Evolutionary conservation across 1,140 invertebrate species (phyloP), one percentile per base, ranked within the genome.

Genomic region (Pissodes strobi): DNA sequence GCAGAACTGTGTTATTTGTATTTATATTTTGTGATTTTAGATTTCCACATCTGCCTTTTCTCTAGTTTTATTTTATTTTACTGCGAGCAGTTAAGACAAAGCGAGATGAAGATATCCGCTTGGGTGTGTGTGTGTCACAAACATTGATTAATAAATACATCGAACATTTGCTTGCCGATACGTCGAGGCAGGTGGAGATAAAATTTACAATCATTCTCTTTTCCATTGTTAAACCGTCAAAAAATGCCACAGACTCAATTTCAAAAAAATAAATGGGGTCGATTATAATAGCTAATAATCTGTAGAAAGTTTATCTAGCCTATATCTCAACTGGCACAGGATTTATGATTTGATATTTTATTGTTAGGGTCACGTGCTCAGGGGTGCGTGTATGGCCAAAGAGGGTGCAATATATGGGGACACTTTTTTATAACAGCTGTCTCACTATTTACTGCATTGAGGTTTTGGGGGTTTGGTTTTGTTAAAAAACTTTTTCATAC

Each of bases 371-470:
- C 57, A 49, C 57, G 57, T 60, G 57, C 22, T 18, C n/a, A 34
- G 55, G 55, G 55, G 19, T 18, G 13, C 38, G 41, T 45, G 15
- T 21, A 19, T 18, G 41, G 41, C 15, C 12, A 41, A 22, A 17
- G 27, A 41, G 46, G 57, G 43, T 48, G 30, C 12, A 43, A 21
- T 5, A 22, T 56, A 43, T 56, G 53, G 53, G 53, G 39, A 41
- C 37, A 56, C 39, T 56, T 56, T 53, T 53, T 53, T 60, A 43
- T 49, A 60, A 60, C 57, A 60, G 57, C 57, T 60, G 57, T 38
- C 45, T 34, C 27, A 38, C 27, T 60, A 27, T 49, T 60, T 60
- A 23, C 39, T 41, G n/a, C 46, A 13, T 60, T 49, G 57, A 60
- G 57, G 57, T 60, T 60, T 60, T 22, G 17, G 3, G 49, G 49